A percentile compares a stretch with the other conserved stretches of the same genome.
phyloP scores from a whole-genome alignment of 2,797 vertebrate genomes.

The Erpetoichthys calabaricus region DNA sequence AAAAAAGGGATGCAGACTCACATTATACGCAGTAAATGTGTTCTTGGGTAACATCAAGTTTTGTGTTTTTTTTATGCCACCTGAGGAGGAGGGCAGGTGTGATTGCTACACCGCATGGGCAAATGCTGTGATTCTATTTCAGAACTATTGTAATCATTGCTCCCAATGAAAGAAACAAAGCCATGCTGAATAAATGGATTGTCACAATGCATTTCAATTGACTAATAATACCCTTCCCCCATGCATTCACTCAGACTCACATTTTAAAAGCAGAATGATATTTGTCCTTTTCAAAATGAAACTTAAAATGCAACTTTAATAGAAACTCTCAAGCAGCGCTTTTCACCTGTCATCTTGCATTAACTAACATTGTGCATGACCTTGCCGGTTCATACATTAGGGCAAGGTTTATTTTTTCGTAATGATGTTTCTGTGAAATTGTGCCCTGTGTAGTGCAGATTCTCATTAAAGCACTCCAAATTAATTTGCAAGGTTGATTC shows the following conservation, averaged over 20 bases:
- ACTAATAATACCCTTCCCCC: conserved; percentile 3
- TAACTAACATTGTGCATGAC: conserved; percentile 45
- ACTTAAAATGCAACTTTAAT: conserved; percentile 44
- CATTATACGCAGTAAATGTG: too few relatives aligned
- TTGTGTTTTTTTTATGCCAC: too few relatives aligned
- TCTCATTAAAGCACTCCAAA: conserved; percentile 58
- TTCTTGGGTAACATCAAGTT: too few relatives aligned
- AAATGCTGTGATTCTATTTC: too few relatives aligned
- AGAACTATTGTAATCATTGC: too few relatives aligned
- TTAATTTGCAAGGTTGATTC: conserved; percentile 56
- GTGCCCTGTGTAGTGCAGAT: conserved; percentile 39
- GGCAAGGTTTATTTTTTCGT: conserved; percentile 25
- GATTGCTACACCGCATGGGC: too few relatives aligned
- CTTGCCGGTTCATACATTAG: conserved; percentile 47
- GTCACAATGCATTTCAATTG: conserved; percentile 1
- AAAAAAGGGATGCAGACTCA: too few relatives aligned
- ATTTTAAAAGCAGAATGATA: conserved; percentile 10
- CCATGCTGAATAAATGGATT: background rate
- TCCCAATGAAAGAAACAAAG: too few relatives aligned
- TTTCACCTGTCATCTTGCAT: conserved; percentile 65
- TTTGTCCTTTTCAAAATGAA: conserved; percentile 3
- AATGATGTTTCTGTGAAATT: conserved; percentile 64
- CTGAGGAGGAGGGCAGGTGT: too few relatives aligned
- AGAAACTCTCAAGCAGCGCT: conserved; percentile 40
- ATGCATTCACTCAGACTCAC: conserved; percentile 2